A percentile compares a stretch with the other conserved stretches of the same genome.
Conservation (phyloP, 2,797 vertebrate genomes). For the Neosilurus hyrtlii region DNA sequence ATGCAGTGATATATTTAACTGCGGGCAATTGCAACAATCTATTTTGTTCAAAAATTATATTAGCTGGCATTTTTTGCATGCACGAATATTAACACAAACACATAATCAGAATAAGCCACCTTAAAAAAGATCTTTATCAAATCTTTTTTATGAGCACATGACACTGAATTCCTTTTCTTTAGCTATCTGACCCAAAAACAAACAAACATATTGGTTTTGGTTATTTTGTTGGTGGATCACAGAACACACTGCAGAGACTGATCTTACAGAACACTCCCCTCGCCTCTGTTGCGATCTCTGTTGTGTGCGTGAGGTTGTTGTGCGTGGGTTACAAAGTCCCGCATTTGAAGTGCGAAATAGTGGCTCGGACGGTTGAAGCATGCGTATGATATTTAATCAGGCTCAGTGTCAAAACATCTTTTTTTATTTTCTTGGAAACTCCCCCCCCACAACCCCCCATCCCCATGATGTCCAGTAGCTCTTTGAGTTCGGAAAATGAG, state of each 20-base stretch:
- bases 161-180: not conserved
- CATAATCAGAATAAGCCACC: not conserved
- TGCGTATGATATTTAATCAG: conserved; percentile 47
- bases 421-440: conserved; percentile 51
- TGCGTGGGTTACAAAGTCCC: conserved; percentile 38
- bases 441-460: not conserved
- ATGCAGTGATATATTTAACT: not conserved
- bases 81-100: not conserved
- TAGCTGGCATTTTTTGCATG: too few species aligned
- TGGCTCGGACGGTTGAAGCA: conserved; percentile 22
- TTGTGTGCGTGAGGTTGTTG: conserved; percentile 26
- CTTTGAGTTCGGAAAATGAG: conserved; percentile 50
- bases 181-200: not conserved
- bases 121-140: not conserved
- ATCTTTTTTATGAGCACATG: not conserved
- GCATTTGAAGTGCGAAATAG: conserved; percentile 48
- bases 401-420: conserved; percentile 36
- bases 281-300: not conserved
- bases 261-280: not conserved
- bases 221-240: not conserved
- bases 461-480: conserved; percentile 52
- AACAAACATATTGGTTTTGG: not conserved
- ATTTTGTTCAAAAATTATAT: not conserved
- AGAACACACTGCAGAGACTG: conserved; percentile 1
- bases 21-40: not conserved